Evolutionary conservation across 2,888 invertebrate genomes (phyloP).

Genomic region (Amblyjoppa fuscipennis): DNA sequence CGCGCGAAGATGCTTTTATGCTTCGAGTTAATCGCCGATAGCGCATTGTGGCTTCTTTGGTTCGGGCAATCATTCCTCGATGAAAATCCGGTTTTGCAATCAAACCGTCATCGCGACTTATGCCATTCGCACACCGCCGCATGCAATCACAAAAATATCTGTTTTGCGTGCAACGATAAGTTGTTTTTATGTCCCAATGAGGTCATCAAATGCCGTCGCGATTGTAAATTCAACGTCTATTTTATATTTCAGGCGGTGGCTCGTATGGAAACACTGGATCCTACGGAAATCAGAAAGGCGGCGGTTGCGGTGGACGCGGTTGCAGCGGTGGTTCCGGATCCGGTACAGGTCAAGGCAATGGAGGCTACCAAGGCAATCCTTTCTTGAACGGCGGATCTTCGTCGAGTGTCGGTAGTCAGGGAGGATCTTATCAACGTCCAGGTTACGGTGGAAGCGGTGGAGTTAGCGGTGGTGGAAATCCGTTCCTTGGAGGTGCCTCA

Average conservation of each 20-base stretch:
- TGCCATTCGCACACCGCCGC: conserved; percentile 29
- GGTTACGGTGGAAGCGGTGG: conserved; percentile 32
- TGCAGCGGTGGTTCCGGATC: conserved; percentile 35
- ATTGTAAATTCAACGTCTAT: background rate
- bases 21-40: background rate
- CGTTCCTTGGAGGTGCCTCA: conserved; percentile 55
- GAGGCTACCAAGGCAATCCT: conserved; percentile 66
- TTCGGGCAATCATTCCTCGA: conserved; percentile 4
- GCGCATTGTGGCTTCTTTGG: background rate
- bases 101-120: background rate
- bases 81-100: conserved; percentile 27
- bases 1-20: background rate
- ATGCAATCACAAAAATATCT: conserved; percentile 18
- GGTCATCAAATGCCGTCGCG: background rate
- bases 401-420: conserved; percentile 19
- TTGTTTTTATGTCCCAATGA: conserved; percentile 7
- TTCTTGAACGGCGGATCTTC: conserved; percentile 64
- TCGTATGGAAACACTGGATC: conserved; percentile 46
- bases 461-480: conserved; percentile 55
- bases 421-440: conserved; percentile 43
- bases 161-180: background rate
- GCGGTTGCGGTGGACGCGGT: conserved; percentile 11
- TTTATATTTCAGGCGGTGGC: conserved; percentile 57
- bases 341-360: conserved; percentile 43
- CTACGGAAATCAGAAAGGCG: conserved; percentile 30